Percentiles rank a stretch among this genome's conserved stretches.
Evolutionary conservation across 1,140 invertebrate species (phyloP).

Genomic region (Panonychus citri): DNA sequence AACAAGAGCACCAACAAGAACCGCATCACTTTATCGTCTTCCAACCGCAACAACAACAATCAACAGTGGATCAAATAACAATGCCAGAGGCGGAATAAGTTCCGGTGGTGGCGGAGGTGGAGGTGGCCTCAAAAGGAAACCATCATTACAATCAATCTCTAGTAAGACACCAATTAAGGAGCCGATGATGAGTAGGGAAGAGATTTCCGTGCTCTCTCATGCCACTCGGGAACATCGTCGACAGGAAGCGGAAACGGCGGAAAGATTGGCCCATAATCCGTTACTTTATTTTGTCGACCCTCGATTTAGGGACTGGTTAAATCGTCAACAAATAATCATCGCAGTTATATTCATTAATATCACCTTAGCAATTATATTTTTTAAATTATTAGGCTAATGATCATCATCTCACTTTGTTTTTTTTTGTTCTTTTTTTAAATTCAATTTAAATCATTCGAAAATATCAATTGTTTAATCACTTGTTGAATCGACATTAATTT

Average conservation of each 20-base stretch:
- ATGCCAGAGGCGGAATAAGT: background rate
- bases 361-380: conserved; percentile 14
- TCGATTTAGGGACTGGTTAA: conserved; percentile 13
- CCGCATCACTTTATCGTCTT: conserved; percentile 38
- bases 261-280: conserved; percentile 73
- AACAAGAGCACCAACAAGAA: conserved; percentile 33
- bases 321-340: conserved; percentile 14
- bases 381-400: background rate
- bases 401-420: too few relatives aligned
- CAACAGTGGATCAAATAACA: conserved; percentile 34
- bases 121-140: conserved; percentile 35
- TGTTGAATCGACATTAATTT: too few relatives aligned
- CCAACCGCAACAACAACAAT: conserved; percentile 24
- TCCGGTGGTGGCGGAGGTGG: background rate
- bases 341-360: conserved; percentile 16
- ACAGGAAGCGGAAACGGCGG: conserved; percentile 66
- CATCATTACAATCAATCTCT: conserved; percentile 79
- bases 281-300: conserved; percentile 45
- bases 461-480: too few relatives aligned
- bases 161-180: conserved; percentile 25
- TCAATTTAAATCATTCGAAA: too few relatives aligned
- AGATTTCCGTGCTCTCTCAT: conserved; percentile 74
- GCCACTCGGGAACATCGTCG: conserved; percentile 77
- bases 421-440: too few relatives aligned
- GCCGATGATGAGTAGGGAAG: conserved; percentile 68